These are phyloP conservation scores for Coptodon rendalli DNA, from an alignment of 2,113 vertebrate genomes.

Conservation along the genomic window DNA sequence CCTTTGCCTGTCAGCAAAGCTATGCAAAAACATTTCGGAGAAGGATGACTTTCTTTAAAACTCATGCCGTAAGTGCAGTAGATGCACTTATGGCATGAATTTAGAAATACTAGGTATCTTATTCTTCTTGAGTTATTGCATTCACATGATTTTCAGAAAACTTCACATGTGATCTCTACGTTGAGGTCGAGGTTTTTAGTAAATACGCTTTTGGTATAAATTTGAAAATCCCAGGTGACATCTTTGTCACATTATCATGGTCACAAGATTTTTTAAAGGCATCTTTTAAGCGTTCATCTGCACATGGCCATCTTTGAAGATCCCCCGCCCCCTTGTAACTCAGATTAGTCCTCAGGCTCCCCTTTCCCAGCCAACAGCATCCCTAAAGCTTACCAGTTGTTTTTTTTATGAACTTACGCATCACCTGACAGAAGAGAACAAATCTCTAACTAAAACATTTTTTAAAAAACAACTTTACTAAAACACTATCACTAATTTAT, in stretches of 20 bases:
- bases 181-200: background rate
- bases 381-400: background rate
- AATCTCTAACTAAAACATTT: background rate
- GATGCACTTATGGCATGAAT: background rate
- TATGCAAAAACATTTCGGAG: background rate
- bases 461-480: background rate
- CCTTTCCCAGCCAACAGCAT: background rate
- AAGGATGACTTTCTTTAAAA: background rate
- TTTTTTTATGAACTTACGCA: background rate
- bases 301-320: background rate
- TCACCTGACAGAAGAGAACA: background rate
- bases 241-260: background rate
- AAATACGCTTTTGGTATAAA: background rate
- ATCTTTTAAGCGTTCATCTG: background rate
- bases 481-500: background rate
- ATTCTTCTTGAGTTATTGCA: background rate
- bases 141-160: background rate
- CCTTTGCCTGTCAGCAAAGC: background rate
- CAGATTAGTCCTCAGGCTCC: background rate
- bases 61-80: background rate
- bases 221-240: background rate
- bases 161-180: background rate
- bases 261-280: background rate
- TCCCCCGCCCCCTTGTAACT: too few relatives aligned
- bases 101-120: background rate